A percentile compares a stretch with the other conserved stretches of the same genome.
These are phyloP conservation scores for Meleagris gallopavo DNA, from an alignment of 2,113 vertebrate genomes.

Conservation along the genomic window DNA sequence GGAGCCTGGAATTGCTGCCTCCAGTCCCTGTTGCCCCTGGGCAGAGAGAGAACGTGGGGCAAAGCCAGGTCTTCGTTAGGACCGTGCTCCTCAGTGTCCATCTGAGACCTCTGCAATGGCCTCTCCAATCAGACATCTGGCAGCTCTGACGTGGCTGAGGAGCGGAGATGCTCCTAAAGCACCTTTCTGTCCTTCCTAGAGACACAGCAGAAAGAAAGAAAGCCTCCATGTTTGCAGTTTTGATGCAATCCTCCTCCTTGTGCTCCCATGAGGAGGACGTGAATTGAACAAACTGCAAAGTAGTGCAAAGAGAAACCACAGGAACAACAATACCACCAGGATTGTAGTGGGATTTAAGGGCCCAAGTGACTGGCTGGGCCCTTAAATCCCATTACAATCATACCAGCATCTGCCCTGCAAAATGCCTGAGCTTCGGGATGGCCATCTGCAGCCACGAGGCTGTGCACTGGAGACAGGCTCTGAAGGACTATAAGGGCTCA, in stretches of 20 bases:
- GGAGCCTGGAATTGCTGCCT: not conserved
- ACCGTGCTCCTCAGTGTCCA: not conserved
- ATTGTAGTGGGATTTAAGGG: not conserved
- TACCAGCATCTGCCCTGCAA: not conserved
- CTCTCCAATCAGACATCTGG: not conserved
- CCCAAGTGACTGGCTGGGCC: not conserved
- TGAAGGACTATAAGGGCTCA: constrained; percentile 47
- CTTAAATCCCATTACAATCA: too few species aligned
- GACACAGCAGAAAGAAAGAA: not conserved
- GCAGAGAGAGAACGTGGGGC: not conserved
- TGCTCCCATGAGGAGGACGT: not conserved
- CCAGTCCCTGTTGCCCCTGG: not conserved
- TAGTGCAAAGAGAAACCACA: not conserved
- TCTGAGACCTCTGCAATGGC: not conserved
- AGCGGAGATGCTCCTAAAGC: not conserved
- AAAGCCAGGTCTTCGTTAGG: not conserved
- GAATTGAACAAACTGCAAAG: not conserved
- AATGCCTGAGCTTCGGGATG: not conserved
- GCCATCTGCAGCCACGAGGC: not conserved
- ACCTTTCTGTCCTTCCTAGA: not conserved
- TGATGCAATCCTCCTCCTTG: not conserved
- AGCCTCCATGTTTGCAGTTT: fast-evolving
- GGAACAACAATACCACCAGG: not conserved
- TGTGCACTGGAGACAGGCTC: not conserved
- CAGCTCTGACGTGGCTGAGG: not conserved